Evolutionary conservation across 2,113 vertebrate species (phyloP).

Genomic region (Tympanuchus pallidicinctus): DNA sequence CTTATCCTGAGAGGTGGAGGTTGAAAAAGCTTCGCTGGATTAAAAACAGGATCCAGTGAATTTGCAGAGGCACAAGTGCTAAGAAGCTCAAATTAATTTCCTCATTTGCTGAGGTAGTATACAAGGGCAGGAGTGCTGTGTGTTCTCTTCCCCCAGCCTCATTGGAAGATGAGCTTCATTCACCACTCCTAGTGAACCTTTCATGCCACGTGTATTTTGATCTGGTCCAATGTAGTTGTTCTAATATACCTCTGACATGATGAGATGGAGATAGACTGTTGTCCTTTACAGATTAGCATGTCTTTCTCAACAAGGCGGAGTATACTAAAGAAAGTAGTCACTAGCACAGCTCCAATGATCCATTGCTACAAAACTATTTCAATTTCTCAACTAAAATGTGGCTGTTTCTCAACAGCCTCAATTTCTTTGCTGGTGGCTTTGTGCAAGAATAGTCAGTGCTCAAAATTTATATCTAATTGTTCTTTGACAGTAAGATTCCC

Average conservation of each 20-base stretch:
- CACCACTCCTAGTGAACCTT: background rate
- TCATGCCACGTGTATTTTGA: background rate
- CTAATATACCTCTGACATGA: background rate
- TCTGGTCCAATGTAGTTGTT: background rate
- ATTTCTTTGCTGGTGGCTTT: background rate
- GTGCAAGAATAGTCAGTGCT: background rate
- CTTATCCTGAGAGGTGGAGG: background rate
- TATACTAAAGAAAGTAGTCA: background rate
- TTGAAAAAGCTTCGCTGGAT: background rate
- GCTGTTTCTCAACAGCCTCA: background rate
- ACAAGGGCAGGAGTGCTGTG: background rate
- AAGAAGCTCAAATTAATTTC: background rate
- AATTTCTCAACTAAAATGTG: background rate
- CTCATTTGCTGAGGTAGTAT: background rate
- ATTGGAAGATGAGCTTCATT: background rate
- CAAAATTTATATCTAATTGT: background rate
- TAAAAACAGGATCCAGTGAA: background rate
- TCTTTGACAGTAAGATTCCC: background rate
- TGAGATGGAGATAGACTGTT: background rate
- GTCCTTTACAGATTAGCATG: fast-evolving
- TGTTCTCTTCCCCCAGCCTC: background rate
- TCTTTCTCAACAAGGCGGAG: background rate
- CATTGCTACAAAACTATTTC: background rate
- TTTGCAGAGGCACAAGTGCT: background rate
- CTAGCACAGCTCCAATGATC: background rate